Conservation (phyloP, 2,113 vertebrate genomes). For the Thamnaconus septentrionalis region DNA sequence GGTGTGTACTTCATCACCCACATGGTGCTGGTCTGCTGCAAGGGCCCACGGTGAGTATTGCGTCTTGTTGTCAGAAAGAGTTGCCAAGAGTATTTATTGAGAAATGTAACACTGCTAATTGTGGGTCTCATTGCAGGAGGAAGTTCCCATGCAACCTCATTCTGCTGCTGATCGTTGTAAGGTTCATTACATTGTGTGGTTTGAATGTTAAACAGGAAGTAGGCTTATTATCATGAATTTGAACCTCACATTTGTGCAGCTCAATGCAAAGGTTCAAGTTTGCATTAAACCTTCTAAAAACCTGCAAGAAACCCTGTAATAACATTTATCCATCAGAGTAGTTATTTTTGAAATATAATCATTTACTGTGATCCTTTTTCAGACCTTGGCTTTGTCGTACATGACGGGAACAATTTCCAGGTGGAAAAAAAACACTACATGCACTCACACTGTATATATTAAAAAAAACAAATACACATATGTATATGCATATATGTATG, state of each 20-base stretch:
- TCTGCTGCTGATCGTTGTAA: constrained; percentile 88
- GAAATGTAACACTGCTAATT: neutral
- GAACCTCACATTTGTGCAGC: too few relatives aligned
- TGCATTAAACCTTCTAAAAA: too few relatives aligned
- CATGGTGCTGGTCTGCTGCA: constrained; percentile 87
- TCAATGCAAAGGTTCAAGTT: too few relatives aligned
- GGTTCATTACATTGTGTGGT: constrained; percentile 48
- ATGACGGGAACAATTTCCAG: constrained; percentile 92
- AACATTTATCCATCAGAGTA: too few relatives aligned
- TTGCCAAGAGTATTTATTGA: neutral
- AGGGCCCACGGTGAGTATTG: constrained; percentile 89
- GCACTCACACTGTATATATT: too few relatives aligned
- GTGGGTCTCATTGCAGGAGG: constrained; percentile 76
- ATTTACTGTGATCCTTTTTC: constrained; percentile 1
- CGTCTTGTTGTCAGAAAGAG: neutral
- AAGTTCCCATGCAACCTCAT: constrained; percentile 94
- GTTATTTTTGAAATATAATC: too few relatives aligned
- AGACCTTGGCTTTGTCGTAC: constrained; percentile 93
- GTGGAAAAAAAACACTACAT: constrained; percentile 57
- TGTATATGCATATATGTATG: too few relatives aligned
- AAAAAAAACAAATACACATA: too few relatives aligned
- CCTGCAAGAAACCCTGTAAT: too few relatives aligned
- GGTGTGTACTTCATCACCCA: constrained; percentile 87
- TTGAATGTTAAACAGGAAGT: neutral
- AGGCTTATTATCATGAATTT: too few relatives aligned